A percentile compares a stretch with the other conserved stretches of the same genome.
phyloP scores from a whole-genome alignment of 2,113 vertebrate species.

The Emydocephalus ijimae region DNA sequence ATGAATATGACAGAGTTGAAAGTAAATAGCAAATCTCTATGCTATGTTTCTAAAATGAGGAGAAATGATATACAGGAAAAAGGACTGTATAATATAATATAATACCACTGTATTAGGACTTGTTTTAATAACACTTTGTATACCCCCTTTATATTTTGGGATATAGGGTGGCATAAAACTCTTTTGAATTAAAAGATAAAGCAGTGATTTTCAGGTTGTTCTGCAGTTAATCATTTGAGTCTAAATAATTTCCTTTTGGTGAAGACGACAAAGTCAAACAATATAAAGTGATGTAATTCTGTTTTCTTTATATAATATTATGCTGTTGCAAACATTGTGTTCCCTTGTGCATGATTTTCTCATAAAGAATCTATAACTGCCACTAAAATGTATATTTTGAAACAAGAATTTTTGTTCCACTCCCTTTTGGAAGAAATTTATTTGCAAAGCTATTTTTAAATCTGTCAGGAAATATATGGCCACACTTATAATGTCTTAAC shows the following conservation, averaged over 20 bases:
- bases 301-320: constrained; percentile 4
- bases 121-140: not conserved
- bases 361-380: constrained; percentile 41
- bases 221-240: not conserved
- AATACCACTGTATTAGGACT: not conserved
- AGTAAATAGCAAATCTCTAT: no score
- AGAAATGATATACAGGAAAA: not conserved
- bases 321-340: not conserved
- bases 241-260: not conserved
- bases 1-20: no score
- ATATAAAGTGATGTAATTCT: not conserved
- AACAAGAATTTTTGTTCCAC: not conserved
- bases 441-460: constrained; percentile 17
- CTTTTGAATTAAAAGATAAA: not conserved
- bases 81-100: not conserved
- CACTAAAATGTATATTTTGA: constrained; percentile 32
- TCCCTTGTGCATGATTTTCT: constrained; percentile 19
- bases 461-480: not conserved
- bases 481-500: not conserved
- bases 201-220: not conserved
- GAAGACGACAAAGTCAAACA: not conserved
- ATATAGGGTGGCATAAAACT: not conserved
- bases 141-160: not conserved
- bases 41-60: no score
- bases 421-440: constrained; percentile 13